phyloP scores from a whole-genome alignment of 1,140 invertebrate genomes.

The Nilaparvata lugens region DNA sequence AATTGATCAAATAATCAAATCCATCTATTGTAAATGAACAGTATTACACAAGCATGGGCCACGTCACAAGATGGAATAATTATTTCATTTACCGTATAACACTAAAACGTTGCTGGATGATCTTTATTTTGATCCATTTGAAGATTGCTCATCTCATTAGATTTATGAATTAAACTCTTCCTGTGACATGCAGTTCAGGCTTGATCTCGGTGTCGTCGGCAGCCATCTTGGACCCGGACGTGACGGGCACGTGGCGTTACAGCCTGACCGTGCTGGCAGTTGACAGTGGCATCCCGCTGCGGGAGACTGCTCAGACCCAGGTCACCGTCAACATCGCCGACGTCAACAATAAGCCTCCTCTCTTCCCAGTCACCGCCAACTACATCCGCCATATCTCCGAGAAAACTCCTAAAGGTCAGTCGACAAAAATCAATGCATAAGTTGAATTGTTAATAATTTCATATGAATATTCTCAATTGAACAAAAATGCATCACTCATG shows the following conservation, averaged over 20 bases:
- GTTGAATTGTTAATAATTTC: neutral
- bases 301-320: conserved; percentile 63
- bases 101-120: neutral
- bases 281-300: conserved; percentile 60
- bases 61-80: conserved; percentile 1
- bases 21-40: too few species aligned
- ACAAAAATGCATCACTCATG: too few species aligned
- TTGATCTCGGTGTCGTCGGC: conserved; percentile 61
- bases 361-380: conserved; percentile 50
- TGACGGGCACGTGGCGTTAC: conserved; percentile 49
- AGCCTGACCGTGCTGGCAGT: conserved; percentile 61
- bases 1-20: too few species aligned
- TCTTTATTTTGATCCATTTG: too few species aligned
- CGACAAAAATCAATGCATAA: too few species aligned
- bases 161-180: conserved; percentile 13
- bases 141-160: too few species aligned
- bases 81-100: conserved; percentile 3
- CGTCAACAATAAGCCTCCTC: conserved; percentile 74
- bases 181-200: conserved; percentile 52
- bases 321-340: conserved; percentile 63
- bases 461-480: neutral
- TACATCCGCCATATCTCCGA: conserved; percentile 63
- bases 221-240: conserved; percentile 60
- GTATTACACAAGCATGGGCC: too few species aligned
- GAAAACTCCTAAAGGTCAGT: conserved; percentile 47